Percentiles rank a stretch among this genome's conserved stretches.
Conservation (phyloP, 2,888 invertebrate species). For the Polyommatus iphigenia region DNA sequence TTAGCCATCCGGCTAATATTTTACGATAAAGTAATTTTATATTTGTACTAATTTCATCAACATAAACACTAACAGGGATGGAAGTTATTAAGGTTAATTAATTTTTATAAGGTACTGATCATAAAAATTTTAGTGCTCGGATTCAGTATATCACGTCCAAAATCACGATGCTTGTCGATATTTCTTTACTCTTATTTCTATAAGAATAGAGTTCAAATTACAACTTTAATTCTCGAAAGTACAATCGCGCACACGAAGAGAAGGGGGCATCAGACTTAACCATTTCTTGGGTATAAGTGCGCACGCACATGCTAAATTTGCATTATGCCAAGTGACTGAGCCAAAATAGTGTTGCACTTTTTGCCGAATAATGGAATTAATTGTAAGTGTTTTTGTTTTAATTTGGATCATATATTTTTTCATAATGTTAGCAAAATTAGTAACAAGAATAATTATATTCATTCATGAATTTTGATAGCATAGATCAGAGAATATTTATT, state of each 20-base stretch:
- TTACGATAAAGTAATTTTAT: no score
- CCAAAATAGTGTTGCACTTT: conserved; percentile 38
- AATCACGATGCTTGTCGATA: not conserved
- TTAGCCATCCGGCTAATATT: no score
- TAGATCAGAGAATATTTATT: no score
- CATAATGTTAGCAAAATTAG: not conserved
- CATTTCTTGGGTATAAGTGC: conserved; percentile 69
- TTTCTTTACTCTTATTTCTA: not conserved
- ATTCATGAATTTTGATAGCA: not conserved
- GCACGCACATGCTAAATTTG: conserved; percentile 50
- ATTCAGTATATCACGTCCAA: not conserved
- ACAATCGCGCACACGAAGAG: conserved; percentile 36
- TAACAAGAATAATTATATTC: not conserved
- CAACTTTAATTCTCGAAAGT: not conserved
- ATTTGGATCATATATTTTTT: conserved; percentile 10
- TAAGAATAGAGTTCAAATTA: not conserved
- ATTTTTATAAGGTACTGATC: not conserved
- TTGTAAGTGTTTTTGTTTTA: conserved; percentile 49
- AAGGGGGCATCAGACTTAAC: conserved; percentile 52
- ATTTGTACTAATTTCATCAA: no score
- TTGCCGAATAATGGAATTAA: conserved; percentile 46
- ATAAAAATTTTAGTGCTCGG: not conserved
- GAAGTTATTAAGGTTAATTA: not conserved
- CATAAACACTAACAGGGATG: not conserved
- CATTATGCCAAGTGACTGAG: conserved; percentile 47